Evolutionary conservation across 2,888 invertebrate species (phyloP).

Genomic region (Iselma pallidipennis): DNA sequence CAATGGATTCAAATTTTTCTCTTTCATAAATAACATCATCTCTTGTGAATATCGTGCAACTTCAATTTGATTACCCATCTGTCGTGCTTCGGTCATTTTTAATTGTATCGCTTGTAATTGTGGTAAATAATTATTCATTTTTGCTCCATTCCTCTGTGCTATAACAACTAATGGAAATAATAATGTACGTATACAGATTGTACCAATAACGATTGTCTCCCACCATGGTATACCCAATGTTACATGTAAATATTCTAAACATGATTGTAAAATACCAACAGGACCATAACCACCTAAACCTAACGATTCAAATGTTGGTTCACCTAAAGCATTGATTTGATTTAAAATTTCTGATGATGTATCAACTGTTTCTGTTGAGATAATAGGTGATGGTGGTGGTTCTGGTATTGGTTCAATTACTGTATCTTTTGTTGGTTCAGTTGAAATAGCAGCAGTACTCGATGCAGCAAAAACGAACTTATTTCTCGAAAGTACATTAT

Average conservation of each 20-base stretch:
- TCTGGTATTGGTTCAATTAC: conserved; percentile 34
- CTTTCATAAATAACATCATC: conserved; percentile 80
- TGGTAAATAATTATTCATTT: conserved; percentile 85
- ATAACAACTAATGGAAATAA: conserved; percentile 87
- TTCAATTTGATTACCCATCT: conserved; percentile 76
- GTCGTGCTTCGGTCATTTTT: conserved; percentile 85
- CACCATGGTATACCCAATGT: conserved; percentile 89
- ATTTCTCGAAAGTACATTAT: background rate
- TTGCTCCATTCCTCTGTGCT: conserved; percentile 78
- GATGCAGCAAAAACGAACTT: conserved; percentile 8
- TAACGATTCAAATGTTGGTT: conserved; percentile 77
- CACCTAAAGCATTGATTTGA: conserved; percentile 61
- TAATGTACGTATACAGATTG: conserved; percentile 71
- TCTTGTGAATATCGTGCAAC: conserved; percentile 77
- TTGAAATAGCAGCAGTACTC: conserved; percentile 17
- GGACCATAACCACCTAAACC: conserved; percentile 86
- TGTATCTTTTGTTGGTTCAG: conserved; percentile 13
- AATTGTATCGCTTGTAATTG: conserved; percentile 78
- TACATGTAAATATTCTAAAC: conserved; percentile 84
- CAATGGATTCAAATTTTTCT: conserved; percentile 78
- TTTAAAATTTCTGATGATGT: conserved; percentile 41
- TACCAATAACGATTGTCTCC: conserved; percentile 82
- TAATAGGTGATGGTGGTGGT: conserved; percentile 20
- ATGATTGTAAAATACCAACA: conserved; percentile 77
- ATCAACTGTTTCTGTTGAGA: conserved; percentile 49